These are phyloP conservation scores for Amphipoea oculea DNA, from an alignment of 2,888 invertebrate genomes.

Conservation along the genomic window DNA sequence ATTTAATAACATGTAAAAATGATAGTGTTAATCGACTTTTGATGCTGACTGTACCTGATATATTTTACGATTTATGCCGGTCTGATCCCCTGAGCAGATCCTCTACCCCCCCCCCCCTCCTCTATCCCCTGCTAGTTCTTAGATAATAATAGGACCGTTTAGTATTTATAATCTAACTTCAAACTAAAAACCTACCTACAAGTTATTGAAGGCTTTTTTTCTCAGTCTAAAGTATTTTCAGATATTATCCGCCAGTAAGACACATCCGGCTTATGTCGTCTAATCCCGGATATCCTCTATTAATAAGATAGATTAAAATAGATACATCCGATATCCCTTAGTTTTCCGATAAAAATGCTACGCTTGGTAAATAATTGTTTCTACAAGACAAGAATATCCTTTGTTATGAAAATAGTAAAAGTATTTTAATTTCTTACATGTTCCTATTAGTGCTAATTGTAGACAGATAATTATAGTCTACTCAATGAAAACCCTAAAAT, in stretches of 20 bases:
- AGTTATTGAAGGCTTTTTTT: neutral
- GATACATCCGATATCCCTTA: neutral
- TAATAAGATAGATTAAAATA: neutral
- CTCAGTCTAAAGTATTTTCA: neutral
- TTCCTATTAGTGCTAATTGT: neutral
- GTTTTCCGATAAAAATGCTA: neutral
- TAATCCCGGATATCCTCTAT: neutral
- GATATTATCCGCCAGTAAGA: neutral
- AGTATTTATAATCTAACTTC: neutral
- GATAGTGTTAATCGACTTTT: too few species aligned
- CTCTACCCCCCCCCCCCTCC: too few species aligned
- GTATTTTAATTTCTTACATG: neutral
- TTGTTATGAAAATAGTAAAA: neutral
- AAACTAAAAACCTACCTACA: neutral
- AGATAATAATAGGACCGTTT: neutral
- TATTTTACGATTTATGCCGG: neutral
- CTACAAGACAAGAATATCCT: neutral
- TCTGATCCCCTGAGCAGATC: too few species aligned
- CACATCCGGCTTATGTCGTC: neutral
- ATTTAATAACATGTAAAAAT: too few species aligned
- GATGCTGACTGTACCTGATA: too few species aligned
- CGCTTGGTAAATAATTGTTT: neutral
- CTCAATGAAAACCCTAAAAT: neutral
- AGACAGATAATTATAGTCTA: neutral
- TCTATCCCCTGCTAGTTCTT: too few species aligned